Evolutionary conservation across 2,113 vertebrate species (phyloP).

Genomic region (Danio rerio): DNA sequence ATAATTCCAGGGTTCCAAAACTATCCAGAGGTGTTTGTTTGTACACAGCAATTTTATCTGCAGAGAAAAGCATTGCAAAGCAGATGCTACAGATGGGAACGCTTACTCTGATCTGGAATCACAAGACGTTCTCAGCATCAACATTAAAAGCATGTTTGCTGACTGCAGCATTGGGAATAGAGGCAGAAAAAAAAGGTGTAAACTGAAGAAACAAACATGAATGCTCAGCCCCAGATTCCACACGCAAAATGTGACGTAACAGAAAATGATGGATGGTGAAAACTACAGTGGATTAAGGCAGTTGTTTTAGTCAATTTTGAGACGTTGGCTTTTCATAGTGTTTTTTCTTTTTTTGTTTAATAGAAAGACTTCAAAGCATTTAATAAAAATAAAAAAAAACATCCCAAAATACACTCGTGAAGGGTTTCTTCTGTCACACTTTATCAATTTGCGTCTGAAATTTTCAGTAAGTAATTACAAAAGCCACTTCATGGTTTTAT

Average conservation of each 20-base stretch:
- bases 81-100: conserved; percentile 1
- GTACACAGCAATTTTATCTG: conserved; percentile 28
- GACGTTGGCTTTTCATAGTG: no score
- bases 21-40: neutral
- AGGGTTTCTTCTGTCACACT: no score
- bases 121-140: conserved; percentile 11
- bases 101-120: conserved; percentile 13
- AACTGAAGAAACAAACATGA: conserved; percentile 12
- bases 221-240: neutral
- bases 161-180: conserved; percentile 17
- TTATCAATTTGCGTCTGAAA: no score
- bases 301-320: no score
- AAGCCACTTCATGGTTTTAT: no score
- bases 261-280: neutral
- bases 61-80: conserved; percentile 18
- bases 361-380: no score
- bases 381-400: no score
- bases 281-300: neutral
- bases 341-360: no score
- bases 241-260: neutral
- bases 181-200: neutral
- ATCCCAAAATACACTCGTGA: no score
- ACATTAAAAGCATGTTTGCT: conserved; percentile 13
- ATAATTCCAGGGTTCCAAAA: neutral
- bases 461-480: no score